Conservation (phyloP, 2,888 invertebrate species). For the Myopa tessellatipennis region DNA sequence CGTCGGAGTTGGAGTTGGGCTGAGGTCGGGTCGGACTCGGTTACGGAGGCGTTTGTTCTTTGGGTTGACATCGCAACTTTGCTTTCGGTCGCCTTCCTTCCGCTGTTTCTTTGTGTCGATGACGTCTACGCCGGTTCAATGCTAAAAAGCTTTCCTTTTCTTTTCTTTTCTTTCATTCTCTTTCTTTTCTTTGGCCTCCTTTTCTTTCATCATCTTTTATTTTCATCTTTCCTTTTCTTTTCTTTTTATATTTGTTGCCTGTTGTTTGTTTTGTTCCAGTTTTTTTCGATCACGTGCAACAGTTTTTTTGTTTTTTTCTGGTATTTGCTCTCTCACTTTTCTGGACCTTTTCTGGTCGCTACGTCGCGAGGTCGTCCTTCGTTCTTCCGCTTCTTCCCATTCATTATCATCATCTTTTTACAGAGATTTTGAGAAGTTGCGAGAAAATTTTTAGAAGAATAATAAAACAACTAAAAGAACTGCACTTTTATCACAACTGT, state of each 20-base stretch:
- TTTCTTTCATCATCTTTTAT: not conserved
- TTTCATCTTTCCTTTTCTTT: no score
- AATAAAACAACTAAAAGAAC: no score
- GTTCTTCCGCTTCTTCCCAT: not conserved
- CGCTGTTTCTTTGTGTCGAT: conserved; percentile 9
- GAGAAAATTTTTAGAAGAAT: not conserved
- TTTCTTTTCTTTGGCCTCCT: conserved; percentile 17
- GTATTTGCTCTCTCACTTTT: not conserved
- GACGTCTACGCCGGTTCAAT: conserved; percentile 21
- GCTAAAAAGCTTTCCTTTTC: not conserved
- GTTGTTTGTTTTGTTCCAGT: conserved; percentile 11
- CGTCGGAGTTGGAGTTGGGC: not conserved
- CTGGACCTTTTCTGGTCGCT: not conserved
- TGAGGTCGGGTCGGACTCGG: not conserved
- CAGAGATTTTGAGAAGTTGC: not conserved
- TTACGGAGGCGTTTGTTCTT: not conserved
- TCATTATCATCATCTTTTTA: not conserved
- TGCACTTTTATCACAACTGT: no score
- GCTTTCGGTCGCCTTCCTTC: conserved; percentile 38
- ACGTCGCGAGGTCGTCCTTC: not conserved
- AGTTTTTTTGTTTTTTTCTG: conserved; percentile 30
- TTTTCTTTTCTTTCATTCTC: conserved; percentile 22
- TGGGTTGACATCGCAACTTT: conserved; percentile 27
- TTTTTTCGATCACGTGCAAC: conserved; percentile 28
- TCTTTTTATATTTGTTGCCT: not conserved